These are phyloP conservation scores for Alligator sinensis DNA, from an alignment of 2,113 vertebrate genomes.

Conservation along the genomic window DNA sequence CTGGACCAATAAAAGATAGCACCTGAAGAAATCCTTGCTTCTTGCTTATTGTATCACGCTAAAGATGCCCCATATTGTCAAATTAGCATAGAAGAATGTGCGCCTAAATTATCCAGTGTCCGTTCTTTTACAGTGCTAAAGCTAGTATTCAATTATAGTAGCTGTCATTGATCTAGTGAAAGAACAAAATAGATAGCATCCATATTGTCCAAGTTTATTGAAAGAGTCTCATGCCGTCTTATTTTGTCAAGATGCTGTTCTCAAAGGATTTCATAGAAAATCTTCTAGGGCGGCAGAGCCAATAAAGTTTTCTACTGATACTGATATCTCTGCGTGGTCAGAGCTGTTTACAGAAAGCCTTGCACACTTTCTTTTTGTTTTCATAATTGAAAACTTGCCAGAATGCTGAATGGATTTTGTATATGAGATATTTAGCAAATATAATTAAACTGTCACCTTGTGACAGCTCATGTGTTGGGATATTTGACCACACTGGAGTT, in stretches of 20 bases:
- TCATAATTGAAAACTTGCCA: background rate
- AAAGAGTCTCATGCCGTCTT: slow-evolving; percentile 10
- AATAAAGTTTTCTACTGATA: slow-evolving; percentile 12
- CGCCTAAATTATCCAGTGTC: background rate
- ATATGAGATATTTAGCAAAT: slow-evolving; percentile 8
- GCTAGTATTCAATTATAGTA: slow-evolving; percentile 3
- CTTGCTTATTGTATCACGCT: background rate
- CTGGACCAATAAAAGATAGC: too few species aligned
- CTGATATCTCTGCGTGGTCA: slow-evolving; percentile 11
- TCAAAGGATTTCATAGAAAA: slow-evolving; percentile 32
- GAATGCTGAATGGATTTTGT: background rate
- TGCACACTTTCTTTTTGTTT: background rate
- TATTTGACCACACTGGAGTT: background rate
- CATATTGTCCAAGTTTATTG: background rate
- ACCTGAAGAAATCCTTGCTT: too few species aligned
- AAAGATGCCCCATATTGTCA: background rate
- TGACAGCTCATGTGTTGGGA: background rate
- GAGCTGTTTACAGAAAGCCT: slow-evolving; percentile 24
- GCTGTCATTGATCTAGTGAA: background rate
- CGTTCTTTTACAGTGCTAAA: background rate
- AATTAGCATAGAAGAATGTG: background rate
- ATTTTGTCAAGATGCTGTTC: slow-evolving; percentile 29
- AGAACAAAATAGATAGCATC: background rate
- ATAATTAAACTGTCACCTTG: slow-evolving; percentile 29
- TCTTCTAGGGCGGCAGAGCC: background rate